Conservation (phyloP, 2,113 vertebrate genomes). For the Gadus chalcogrammus region DNA sequence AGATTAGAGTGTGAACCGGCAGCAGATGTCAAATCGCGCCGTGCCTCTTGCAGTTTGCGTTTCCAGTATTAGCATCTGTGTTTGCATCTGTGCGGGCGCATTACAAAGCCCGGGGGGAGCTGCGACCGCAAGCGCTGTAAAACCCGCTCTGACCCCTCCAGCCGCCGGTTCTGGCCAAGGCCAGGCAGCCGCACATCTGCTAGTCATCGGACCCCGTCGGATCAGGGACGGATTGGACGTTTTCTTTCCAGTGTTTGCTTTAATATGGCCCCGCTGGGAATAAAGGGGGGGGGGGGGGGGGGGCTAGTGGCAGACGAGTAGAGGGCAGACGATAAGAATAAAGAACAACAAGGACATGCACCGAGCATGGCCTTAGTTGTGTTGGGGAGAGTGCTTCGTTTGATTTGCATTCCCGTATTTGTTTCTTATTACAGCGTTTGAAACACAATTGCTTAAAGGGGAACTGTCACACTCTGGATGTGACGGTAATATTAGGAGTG, state of each 20-base stretch:
- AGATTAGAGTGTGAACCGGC: too few species aligned
- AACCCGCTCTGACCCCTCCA: constrained; percentile 32
- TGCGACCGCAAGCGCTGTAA: constrained; percentile 10
- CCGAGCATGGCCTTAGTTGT: too few species aligned
- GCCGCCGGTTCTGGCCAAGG: constrained; percentile 28
- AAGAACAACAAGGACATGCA: not conserved
- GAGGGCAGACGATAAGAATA: not conserved
- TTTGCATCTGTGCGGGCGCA: constrained; percentile 11
- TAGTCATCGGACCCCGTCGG: constrained; percentile 51
- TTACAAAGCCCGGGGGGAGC: constrained; percentile 10
- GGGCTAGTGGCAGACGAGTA: not conserved
- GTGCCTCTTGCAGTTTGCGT: not conserved
- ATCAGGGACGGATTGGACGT: too few species aligned
- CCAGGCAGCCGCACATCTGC: constrained; percentile 43
- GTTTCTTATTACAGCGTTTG: too few species aligned
- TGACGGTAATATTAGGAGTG: too few species aligned
- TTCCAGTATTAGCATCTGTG: constrained; percentile 35
- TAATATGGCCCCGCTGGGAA: constrained; percentile 43
- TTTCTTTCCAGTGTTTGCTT: constrained; percentile 35
- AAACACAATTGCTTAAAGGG: too few species aligned
- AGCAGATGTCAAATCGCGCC: too few species aligned
- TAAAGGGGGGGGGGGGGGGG: constrained; percentile 12
- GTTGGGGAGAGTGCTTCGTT: too few species aligned
- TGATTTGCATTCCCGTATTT: too few species aligned
- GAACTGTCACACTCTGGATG: too few species aligned